Conservation (phyloP, 2,797 vertebrate genomes). For the Acanthurus tractus region DNA sequence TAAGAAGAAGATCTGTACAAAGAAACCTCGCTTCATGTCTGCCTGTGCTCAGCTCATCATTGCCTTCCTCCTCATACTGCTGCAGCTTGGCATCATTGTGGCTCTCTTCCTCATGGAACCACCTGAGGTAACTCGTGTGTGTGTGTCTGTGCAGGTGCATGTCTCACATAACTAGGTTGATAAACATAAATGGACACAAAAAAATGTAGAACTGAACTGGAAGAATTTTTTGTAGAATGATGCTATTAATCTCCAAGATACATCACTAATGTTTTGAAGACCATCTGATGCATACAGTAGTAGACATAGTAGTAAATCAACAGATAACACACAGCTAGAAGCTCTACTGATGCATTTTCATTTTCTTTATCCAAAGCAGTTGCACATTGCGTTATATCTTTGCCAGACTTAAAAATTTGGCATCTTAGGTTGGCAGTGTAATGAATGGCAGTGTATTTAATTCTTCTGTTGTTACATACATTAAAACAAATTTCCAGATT, state of each 20-base stretch:
- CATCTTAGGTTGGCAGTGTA: slow-evolving; percentile 2
- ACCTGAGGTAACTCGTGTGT: slow-evolving; percentile 84
- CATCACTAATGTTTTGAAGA: not conserved
- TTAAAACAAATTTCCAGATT: too few relatives aligned
- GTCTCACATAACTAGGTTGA: too few relatives aligned
- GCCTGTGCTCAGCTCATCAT: slow-evolving; percentile 98
- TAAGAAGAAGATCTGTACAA: slow-evolving; percentile 99
- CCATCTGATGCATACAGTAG: not conserved
- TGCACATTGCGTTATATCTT: not conserved
- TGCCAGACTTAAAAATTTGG: not conserved
- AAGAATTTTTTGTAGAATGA: not conserved
- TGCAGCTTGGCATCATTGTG: slow-evolving; percentile 96
- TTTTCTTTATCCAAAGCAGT: not conserved
- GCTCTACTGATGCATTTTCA: not conserved
- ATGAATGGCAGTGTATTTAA: slow-evolving; percentile 6
- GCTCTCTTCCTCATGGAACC: slow-evolving; percentile 97
- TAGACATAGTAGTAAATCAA: not conserved
- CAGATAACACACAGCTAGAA: not conserved
- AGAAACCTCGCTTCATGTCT: slow-evolving; percentile 99
- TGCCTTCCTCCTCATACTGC: slow-evolving; percentile 94
- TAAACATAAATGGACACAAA: too few relatives aligned
- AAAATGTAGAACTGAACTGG: not conserved
- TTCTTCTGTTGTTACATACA: not conserved
- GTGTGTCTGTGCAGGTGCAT: not conserved
- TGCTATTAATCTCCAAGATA: not conserved